These are phyloP conservation scores for Eledone cirrhosa DNA, from an alignment of 2,888 invertebrate species.

Conservation along the genomic window DNA sequence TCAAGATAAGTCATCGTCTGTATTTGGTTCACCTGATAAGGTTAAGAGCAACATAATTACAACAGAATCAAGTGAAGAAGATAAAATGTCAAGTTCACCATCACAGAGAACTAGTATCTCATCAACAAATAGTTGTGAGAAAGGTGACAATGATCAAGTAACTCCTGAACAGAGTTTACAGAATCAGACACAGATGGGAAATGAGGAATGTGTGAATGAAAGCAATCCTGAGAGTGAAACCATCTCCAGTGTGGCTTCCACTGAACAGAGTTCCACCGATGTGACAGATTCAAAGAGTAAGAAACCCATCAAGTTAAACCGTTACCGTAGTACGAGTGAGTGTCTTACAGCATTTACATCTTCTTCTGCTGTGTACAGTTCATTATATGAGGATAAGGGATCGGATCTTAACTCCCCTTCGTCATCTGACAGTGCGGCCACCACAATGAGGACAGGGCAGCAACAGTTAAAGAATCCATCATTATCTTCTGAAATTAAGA, in stretches of 20 bases:
- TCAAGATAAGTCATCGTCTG: background rate
- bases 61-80: background rate
- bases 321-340: slow-evolving; percentile 56
- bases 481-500: slow-evolving; percentile 39
- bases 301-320: slow-evolving; percentile 29
- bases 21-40: background rate
- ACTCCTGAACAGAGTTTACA: too few relatives aligned
- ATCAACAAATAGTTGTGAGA: slow-evolving; percentile 21
- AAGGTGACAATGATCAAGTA: background rate
- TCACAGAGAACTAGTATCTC: background rate
- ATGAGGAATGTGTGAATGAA: too few relatives aligned
- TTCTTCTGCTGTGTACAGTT: slow-evolving; percentile 38
- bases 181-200: too few relatives aligned
- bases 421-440: background rate
- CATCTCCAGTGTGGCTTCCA: too few relatives aligned
- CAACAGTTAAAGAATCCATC: slow-evolving; percentile 36
- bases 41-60: background rate
- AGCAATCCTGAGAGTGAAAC: too few relatives aligned
- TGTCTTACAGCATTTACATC: slow-evolving; percentile 53
- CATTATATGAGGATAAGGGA: slow-evolving; percentile 44
- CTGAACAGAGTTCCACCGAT: background rate
- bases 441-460: slow-evolving; percentile 38
- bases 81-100: background rate
- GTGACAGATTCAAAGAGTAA: background rate
- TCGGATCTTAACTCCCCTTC: slow-evolving; percentile 49